These are phyloP conservation scores for Mimas tiliae DNA, from an alignment of 2,888 invertebrate species.

Conservation along the genomic window DNA sequence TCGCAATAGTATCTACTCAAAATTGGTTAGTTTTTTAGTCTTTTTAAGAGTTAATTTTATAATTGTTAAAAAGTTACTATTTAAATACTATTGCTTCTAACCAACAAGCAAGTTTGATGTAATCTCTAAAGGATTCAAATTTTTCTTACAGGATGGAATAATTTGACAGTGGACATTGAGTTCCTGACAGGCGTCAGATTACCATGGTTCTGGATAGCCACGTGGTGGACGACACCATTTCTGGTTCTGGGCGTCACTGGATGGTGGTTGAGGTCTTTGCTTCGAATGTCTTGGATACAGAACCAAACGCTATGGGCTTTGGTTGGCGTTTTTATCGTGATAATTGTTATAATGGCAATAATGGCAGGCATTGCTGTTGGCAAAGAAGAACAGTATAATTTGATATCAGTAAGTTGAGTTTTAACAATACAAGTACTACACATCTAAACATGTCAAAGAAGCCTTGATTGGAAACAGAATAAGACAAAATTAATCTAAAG, in stretches of 20 bases:
- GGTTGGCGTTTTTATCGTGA: constrained; percentile 60
- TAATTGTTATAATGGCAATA: constrained; percentile 66
- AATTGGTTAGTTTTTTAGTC: too few species aligned
- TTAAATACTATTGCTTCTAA: too few species aligned
- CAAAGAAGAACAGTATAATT: constrained; percentile 78
- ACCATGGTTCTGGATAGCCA: constrained; percentile 66
- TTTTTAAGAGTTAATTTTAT: too few species aligned
- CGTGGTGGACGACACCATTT: constrained; percentile 69
- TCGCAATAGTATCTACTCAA: too few species aligned
- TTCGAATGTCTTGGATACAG: constrained; percentile 57
- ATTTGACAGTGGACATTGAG: constrained; percentile 70
- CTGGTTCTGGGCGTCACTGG: constrained; percentile 67
- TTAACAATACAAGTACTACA: neutral
- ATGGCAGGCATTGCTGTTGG: constrained; percentile 72
- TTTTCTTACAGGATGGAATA: constrained; percentile 63
- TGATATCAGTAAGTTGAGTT: constrained; percentile 61
- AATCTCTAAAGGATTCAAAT: neutral
- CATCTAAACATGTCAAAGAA: too few species aligned
- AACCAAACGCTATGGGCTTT: constrained; percentile 66
- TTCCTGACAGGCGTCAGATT: constrained; percentile 72
- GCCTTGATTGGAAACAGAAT: too few species aligned
- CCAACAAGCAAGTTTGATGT: too few species aligned
- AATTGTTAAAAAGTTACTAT: too few species aligned
- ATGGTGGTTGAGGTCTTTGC: constrained; percentile 72
- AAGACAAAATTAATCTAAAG: too few species aligned